Conservation (phyloP, 2,888 invertebrate species). For the Brenthis hecate region DNA sequence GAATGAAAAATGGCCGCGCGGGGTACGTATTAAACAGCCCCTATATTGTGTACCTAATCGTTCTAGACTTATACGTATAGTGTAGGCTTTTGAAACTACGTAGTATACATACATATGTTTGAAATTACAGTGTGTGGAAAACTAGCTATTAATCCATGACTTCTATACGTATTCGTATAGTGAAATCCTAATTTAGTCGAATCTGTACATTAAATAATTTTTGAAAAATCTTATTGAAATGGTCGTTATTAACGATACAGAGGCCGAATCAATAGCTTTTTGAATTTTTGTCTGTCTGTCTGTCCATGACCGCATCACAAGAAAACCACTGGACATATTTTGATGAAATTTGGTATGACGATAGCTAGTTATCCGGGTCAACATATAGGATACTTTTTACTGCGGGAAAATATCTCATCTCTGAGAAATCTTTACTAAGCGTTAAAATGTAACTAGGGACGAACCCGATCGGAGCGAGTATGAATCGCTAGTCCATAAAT, state of each 20-base stretch:
- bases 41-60: slow-evolving; percentile 37
- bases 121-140: neutral
- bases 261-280: no score
- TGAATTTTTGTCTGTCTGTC: neutral
- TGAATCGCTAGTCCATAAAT: no score
- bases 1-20: slow-evolving; percentile 73
- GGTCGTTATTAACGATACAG: no score
- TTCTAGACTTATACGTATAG: slow-evolving; percentile 23
- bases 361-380: no score
- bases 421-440: no score
- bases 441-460: no score
- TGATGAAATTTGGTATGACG: no score
- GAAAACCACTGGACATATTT: no score
- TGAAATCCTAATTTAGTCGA: neutral
- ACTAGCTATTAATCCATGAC: neutral
- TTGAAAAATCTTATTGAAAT: no score
- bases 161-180: neutral
- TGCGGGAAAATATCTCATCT: neutral
- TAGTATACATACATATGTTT: neutral
- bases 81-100: slow-evolving; percentile 16
- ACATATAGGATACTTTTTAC: no score
- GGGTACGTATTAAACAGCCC: slow-evolving; percentile 72
- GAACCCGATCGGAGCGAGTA: no score
- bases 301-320: neutral
- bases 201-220: no score